Evolutionary conservation across 2,113 vertebrate species (phyloP), one percentile per base, ranked within the genome.

Genomic region (Hyla sarda): DNA sequence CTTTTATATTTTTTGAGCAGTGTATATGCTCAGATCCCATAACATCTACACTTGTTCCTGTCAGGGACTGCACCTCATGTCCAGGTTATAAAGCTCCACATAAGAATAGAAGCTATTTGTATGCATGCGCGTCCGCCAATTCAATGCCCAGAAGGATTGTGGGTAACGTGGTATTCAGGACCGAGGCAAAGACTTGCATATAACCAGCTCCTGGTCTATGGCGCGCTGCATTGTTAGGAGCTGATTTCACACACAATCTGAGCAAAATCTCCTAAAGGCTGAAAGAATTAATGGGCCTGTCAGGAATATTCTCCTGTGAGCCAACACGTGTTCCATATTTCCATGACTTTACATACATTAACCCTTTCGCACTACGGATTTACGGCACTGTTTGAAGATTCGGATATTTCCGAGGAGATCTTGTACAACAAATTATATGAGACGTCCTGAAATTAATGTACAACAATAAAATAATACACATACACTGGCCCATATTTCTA

Each of bases 211-310:
- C 54, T 77, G 34, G 45, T 71, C 23, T 34, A 19, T 16, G 25
- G n/a, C 60, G 77, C 58, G 50, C 84, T 41, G 76, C 65, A 86
- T 79, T 14, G 34, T 79, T 86, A 69, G 75, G 75, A 79, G 84
- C 75, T 85, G 75, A 78, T 69, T 85, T 79, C 48, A 85, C 74
- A 85, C 84, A 71, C 48, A 80, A 86, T 79, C 75, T 71, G 32
- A 86, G 65, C 32, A 79, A 86, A 86, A 86, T 71, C 65, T 86
- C 75, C 75, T 71, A 67, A 86, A 86, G 84, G 75, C 84, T 86
- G 84, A 79, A 79, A 86, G 76, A 86, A 86, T 86, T 86, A 86
- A 86, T 86, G 75, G 84, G 84, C 84, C 75, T 79, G 84, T 86
- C 84, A 86, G 62, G 62, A 56, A 86, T 80, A 86, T 86, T 80